Evolutionary conservation across 1,140 invertebrate species (phyloP).

Genomic region (Zaprionus ghesquierei): DNA sequence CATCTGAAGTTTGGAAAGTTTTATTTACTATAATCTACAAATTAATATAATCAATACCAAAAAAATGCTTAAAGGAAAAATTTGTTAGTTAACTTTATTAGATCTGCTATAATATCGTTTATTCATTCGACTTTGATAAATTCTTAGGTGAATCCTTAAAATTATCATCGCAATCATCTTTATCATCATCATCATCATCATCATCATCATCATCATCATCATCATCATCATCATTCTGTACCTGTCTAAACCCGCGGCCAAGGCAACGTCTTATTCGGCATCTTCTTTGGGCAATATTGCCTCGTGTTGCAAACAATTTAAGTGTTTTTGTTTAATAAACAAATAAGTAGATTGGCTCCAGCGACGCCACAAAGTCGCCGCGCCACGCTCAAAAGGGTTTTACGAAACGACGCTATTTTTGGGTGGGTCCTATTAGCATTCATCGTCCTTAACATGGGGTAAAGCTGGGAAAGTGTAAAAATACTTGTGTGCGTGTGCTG

Average conservation of each 20-base stretch:
- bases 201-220: no score
- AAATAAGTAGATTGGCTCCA: slow-evolving; percentile 62
- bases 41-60: no score
- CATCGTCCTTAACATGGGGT: slow-evolving; percentile 35
- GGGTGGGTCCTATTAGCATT: slow-evolving; percentile 70
- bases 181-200: no score
- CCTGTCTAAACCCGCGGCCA: slow-evolving; percentile 4
- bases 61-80: no score
- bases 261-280: slow-evolving; percentile 11
- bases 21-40: no score
- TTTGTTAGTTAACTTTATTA: no score
- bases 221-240: not conserved
- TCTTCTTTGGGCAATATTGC: slow-evolving; percentile 1
- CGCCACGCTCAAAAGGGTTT: slow-evolving; percentile 55
- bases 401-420: slow-evolving; percentile 20
- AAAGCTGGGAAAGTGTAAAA: not conserved
- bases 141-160: slow-evolving; percentile 10
- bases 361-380: slow-evolving; percentile 61
- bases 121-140: no score
- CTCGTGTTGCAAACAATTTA: slow-evolving; percentile 55
- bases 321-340: slow-evolving; percentile 76
- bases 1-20: not conserved
- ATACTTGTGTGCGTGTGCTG: slow-evolving; percentile 11
- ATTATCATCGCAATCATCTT: not conserved
- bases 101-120: no score